These are phyloP conservation scores for Petrocephalus microphthalmus DNA, from an alignment of 2,113 vertebrate genomes.

Conservation along the genomic window DNA sequence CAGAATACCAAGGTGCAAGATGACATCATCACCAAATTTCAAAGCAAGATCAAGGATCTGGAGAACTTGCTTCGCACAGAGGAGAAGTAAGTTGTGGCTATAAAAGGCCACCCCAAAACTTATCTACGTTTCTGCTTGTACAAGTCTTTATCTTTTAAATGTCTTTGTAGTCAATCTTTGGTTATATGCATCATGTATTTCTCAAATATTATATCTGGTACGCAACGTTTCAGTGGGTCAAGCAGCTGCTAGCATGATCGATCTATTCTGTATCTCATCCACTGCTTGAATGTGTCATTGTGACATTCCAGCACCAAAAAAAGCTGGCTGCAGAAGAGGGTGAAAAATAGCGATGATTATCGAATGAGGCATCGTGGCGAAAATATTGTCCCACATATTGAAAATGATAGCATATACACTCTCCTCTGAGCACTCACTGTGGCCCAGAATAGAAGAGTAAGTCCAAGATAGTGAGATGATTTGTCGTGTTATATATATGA, in stretches of 20 bases:
- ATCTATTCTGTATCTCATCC: background rate
- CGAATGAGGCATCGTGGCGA: background rate
- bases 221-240: background rate
- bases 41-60: conserved; percentile 59
- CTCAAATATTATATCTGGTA: background rate
- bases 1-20: conserved; percentile 57
- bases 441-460: background rate
- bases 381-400: background rate
- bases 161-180: background rate
- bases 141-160: background rate
- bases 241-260: background rate
- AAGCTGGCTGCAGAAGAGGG: background rate
- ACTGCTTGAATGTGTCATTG: background rate
- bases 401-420: background rate
- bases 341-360: background rate
- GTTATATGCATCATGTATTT: background rate
- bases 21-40: conserved; percentile 54
- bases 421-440: background rate
- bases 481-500: background rate
- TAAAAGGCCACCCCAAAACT: background rate
- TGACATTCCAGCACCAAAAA: background rate
- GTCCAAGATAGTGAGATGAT: background rate
- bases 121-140: background rate
- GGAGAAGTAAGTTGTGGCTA: conserved; percentile 50
- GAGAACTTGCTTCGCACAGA: conserved; percentile 54